phyloP scores from a whole-genome alignment of 2,797 vertebrate genomes.

The Anguilla obscura region DNA sequence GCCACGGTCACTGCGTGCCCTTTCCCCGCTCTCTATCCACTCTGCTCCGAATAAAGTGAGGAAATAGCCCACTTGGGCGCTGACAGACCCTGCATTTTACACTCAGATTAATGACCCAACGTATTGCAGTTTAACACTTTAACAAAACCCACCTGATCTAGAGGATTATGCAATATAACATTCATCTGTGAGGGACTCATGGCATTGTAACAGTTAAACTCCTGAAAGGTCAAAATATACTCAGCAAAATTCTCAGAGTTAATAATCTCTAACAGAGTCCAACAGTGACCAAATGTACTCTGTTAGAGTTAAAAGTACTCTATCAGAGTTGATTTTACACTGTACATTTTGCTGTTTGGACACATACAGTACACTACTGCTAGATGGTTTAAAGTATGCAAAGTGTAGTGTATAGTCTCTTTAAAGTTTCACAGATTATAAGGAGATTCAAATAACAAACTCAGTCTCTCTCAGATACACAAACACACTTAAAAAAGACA shows the following conservation, averaged over 20 bases:
- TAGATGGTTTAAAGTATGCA: background rate
- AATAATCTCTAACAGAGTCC: background rate
- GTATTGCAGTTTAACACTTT: conserved; percentile 81
- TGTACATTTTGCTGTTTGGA: background rate
- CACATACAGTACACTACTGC: background rate
- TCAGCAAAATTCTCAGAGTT: background rate
- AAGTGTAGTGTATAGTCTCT: background rate
- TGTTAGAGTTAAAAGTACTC: background rate
- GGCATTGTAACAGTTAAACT: conserved; percentile 63
- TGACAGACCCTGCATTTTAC: conserved; percentile 76
- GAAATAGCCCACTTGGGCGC: conserved; percentile 83
- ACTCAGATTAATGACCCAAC: conserved; percentile 80
- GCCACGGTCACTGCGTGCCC: conserved; percentile 50
- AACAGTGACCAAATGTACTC: background rate
- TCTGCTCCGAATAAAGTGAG: conserved; percentile 74
- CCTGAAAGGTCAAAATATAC: conserved; percentile 63
- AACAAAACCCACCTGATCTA: conserved; percentile 82
- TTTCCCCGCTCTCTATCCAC: conserved; percentile 61
- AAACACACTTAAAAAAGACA: background rate
- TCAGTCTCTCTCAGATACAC: background rate
- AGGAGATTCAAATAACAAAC: background rate
- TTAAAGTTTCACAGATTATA: background rate
- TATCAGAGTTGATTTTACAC: background rate
- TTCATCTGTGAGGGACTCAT: conserved; percentile 63
- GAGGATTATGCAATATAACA: conserved; percentile 74